phyloP scores from a whole-genome alignment of 1,140 invertebrate species.

The Saxidomus purpurata region DNA sequence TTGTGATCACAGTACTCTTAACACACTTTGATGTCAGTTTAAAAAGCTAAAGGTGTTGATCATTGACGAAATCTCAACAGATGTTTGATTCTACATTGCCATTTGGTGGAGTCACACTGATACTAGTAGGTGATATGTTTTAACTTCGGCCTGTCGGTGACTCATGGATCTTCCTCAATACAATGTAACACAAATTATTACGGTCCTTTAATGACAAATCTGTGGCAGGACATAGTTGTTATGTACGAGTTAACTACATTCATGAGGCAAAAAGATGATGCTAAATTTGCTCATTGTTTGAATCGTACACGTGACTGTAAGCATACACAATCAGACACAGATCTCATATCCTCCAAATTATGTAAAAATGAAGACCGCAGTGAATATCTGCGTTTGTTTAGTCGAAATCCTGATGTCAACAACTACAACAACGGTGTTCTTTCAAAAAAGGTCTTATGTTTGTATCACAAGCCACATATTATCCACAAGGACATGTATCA shows the following conservation, averaged over 20 bases:
- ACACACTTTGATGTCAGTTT: constrained; percentile 36
- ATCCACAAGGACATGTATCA: constrained; percentile 18
- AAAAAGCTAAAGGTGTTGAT: background rate
- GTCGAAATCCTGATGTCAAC: constrained; percentile 58
- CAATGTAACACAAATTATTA: background rate
- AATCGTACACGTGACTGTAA: constrained; percentile 42
- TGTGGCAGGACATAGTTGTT: constrained; percentile 7
- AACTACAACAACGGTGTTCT: constrained; percentile 17
- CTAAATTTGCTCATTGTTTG: constrained; percentile 4
- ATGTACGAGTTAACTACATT: constrained; percentile 37
- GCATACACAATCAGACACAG: constrained; percentile 32
- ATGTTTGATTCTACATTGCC: background rate
- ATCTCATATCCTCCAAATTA: background rate
- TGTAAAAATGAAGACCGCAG: background rate
- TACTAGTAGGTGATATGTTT: constrained; percentile 16
- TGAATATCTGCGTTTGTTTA: constrained; percentile 46
- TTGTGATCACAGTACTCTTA: constrained; percentile 46
- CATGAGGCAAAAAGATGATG: constrained; percentile 67
- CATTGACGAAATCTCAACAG: constrained; percentile 67
- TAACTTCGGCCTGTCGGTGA: constrained; percentile 31
- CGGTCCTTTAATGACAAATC: constrained; percentile 3
- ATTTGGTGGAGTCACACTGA: constrained; percentile 29
- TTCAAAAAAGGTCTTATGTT: background rate
- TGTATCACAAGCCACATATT: constrained; percentile 24
- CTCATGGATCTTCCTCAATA: background rate